phyloP scores from a whole-genome alignment of 2,113 vertebrate species.

The Nibea coibor region DNA sequence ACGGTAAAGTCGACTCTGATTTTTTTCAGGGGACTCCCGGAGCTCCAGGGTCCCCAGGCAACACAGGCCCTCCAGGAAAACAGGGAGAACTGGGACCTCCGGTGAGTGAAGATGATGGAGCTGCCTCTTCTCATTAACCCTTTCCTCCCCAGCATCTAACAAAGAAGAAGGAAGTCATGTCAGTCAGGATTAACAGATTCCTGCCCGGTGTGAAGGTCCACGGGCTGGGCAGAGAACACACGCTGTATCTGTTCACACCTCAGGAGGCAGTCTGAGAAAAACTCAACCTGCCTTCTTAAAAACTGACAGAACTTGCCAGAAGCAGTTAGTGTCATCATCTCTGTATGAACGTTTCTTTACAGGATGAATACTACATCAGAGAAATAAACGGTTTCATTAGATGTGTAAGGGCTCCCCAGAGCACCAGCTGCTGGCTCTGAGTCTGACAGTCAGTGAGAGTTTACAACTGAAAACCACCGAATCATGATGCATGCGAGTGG shows the following conservation, averaged over 20 bases:
- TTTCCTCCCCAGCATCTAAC: not conserved
- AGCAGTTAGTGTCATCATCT: not conserved
- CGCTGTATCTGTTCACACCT: too few relatives aligned
- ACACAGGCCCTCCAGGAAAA: conserved; percentile 88
- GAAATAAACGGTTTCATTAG: not conserved
- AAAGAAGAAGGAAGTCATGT: conserved; percentile 10
- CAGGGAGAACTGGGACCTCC: conserved; percentile 91
- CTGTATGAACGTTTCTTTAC: not conserved
- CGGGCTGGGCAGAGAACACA: not conserved
- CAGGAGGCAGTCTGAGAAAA: too few relatives aligned
- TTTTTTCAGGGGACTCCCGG: conserved; percentile 90
- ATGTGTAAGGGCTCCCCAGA: not conserved
- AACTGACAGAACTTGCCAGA: not conserved
- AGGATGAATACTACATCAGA: too few relatives aligned
- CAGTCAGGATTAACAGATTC: conserved; percentile 20
- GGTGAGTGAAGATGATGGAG: conserved; percentile 82
- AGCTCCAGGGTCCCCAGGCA: conserved; percentile 90
- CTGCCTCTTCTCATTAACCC: not conserved
- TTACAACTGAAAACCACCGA: not conserved
- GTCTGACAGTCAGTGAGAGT: not conserved
- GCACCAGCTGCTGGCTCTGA: not conserved
- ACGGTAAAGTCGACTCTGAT: not conserved
- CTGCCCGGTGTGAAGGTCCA: not conserved
- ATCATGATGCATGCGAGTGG: not conserved
- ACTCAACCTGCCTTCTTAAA: too few relatives aligned